Evolutionary conservation across 2,113 vertebrate genomes (phyloP).

Genomic region (Poicephalus gulielmi): DNA sequence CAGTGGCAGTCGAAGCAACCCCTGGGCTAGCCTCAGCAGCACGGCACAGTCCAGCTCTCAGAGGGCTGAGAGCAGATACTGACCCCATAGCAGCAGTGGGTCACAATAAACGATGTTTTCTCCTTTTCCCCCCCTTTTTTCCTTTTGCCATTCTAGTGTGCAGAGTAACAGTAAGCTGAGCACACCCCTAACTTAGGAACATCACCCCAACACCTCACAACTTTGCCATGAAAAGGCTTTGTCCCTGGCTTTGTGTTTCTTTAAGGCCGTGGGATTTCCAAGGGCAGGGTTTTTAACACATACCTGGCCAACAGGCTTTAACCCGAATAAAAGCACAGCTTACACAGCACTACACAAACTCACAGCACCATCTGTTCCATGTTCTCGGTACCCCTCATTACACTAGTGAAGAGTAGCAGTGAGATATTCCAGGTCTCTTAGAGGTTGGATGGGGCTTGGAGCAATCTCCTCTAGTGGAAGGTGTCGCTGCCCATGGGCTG

Average conservation of each 20-base stretch:
- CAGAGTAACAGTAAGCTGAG: background rate
- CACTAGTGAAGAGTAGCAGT: background rate
- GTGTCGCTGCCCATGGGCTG: background rate
- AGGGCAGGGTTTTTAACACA: background rate
- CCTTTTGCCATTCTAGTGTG: background rate
- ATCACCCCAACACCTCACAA: background rate
- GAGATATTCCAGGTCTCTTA: background rate
- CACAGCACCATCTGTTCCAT: background rate
- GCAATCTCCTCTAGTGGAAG: background rate
- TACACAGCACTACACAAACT: background rate
- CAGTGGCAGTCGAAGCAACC: background rate
- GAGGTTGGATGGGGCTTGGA: background rate
- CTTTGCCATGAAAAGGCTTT: background rate
- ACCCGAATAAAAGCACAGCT: background rate
- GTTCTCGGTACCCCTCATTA: background rate
- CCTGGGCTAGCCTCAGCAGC: accelerated
- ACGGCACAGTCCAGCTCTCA: accelerated
- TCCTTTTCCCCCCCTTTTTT: accelerated
- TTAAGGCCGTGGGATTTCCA: background rate
- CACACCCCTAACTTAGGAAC: background rate
- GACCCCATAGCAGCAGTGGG: background rate
- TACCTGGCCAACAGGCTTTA: background rate
- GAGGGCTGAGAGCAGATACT: background rate
- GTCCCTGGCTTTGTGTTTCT: background rate
- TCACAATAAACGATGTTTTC: background rate